phyloP scores from a whole-genome alignment of 2,113 vertebrate species.

The Syngnathus typhle region DNA sequence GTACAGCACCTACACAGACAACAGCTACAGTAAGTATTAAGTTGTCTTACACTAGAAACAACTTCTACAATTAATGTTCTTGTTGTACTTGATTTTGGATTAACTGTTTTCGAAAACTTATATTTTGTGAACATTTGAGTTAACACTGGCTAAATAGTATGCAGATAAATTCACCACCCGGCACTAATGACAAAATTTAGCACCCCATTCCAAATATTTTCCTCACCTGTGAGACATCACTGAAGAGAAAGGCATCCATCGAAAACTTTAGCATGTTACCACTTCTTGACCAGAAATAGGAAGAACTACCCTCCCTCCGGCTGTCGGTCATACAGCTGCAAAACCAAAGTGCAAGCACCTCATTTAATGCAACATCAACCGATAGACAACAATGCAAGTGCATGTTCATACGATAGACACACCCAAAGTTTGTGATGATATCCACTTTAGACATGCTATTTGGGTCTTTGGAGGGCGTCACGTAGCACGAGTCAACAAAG shows the following conservation, averaged over 20 bases:
- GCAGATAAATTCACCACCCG: too few species aligned
- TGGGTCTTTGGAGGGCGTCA: slow-evolving; percentile 38
- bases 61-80: too few species aligned
- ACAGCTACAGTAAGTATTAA: background rate
- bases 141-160: too few species aligned
- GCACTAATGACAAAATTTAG: too few species aligned
- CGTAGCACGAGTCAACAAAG: slow-evolving; percentile 54
- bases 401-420: background rate
- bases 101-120: background rate
- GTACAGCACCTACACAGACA: slow-evolving; percentile 44
- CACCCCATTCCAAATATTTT: background rate
- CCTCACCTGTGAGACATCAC: slow-evolving; percentile 27
- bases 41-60: too few species aligned
- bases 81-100: background rate
- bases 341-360: background rate
- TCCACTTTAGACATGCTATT: slow-evolving; percentile 26
- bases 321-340: slow-evolving; percentile 66
- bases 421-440: slow-evolving; percentile 51
- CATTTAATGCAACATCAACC: background rate
- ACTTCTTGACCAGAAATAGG: slow-evolving; percentile 32
- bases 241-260: slow-evolving; percentile 58
- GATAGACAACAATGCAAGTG: background rate
- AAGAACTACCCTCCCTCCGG: slow-evolving; percentile 46
- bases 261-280: slow-evolving; percentile 45
- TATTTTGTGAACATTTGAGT: too few species aligned